These are phyloP conservation scores for Iphiclides podalirius DNA, from an alignment of 2,888 invertebrate genomes.

Conservation along the genomic window DNA sequence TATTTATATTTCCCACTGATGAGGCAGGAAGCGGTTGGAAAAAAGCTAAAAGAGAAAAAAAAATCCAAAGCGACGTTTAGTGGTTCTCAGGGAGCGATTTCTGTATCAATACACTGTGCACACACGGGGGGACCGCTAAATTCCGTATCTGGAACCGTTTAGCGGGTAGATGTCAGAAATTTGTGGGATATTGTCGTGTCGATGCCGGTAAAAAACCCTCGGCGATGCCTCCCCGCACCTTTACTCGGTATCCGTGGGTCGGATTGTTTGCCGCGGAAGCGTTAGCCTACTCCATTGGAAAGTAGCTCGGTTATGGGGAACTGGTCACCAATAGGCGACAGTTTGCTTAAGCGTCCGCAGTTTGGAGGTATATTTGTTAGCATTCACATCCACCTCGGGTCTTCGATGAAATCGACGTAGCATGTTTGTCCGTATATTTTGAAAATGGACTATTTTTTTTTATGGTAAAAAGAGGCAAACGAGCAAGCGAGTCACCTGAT, in stretches of 20 bases:
- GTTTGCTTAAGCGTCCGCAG: constrained; percentile 1
- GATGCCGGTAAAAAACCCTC: constrained; percentile 26
- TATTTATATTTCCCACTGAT: constrained; percentile 69
- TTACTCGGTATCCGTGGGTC: constrained; percentile 8
- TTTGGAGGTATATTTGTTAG: too few species aligned
- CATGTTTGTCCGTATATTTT: too few species aligned
- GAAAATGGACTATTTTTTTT: too few species aligned
- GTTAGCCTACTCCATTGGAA: constrained; percentile 6
- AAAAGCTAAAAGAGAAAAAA: constrained; percentile 24
- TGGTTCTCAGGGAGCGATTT: constrained; percentile 44
- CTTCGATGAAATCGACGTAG: too few species aligned
- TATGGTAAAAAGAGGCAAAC: too few species aligned
- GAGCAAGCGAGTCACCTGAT: too few species aligned
- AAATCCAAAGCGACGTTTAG: constrained; percentile 43
- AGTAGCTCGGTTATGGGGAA: background rate
- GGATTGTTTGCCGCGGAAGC: constrained; percentile 13
- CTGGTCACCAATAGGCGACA: constrained; percentile 1
- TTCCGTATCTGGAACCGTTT: constrained; percentile 68
- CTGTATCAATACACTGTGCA: constrained; percentile 56
- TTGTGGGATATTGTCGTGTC: constrained; percentile 32
- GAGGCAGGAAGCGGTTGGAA: constrained; percentile 41
- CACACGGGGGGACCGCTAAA: constrained; percentile 70
- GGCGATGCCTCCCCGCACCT: too few species aligned
- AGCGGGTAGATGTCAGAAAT: constrained; percentile 38
- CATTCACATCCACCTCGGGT: too few species aligned